Percentiles rank a stretch among this genome's conserved stretches.
Conservation (phyloP, 2,797 vertebrate genomes). For the Paedocypris micromegethes region DNA sequence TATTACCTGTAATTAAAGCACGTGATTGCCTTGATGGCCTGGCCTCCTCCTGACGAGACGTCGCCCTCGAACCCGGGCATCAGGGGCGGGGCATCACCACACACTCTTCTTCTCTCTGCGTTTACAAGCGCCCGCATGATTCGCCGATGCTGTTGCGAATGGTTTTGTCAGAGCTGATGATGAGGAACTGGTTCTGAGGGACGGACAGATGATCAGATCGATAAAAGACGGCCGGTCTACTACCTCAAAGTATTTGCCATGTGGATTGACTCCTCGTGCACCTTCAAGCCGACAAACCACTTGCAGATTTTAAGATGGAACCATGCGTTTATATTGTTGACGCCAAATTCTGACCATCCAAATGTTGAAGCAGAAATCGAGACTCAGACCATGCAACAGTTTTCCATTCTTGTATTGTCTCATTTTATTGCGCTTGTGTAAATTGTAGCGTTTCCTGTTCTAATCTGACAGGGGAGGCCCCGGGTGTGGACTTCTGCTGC, state of each 20-base stretch:
- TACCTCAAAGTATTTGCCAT: conserved; percentile 54
- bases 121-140: conserved; percentile 33
- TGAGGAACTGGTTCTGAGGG: conserved; percentile 51
- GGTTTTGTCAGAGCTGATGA: conserved; percentile 45
- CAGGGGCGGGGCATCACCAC: conserved; percentile 48
- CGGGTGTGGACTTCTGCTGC: no score
- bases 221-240: neutral
- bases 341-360: no score
- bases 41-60: conserved; percentile 64
- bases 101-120: conserved; percentile 45
- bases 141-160: conserved; percentile 48
- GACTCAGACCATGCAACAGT: no score
- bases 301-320: conserved; percentile 28
- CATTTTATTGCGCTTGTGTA: no score
- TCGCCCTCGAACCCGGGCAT: conserved; percentile 55
- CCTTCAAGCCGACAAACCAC: conserved; percentile 52
- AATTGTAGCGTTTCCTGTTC: no score
- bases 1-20: conserved; percentile 80
- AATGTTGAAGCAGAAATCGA: no score
- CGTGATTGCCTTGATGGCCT: conserved; percentile 73
- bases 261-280: conserved; percentile 53
- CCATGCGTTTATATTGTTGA: no score
- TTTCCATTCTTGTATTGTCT: no score
- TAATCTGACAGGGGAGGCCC: no score
- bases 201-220: neutral